Conservation (phyloP, 2,888 invertebrate species). For the Drosophila percnosoma region DNA sequence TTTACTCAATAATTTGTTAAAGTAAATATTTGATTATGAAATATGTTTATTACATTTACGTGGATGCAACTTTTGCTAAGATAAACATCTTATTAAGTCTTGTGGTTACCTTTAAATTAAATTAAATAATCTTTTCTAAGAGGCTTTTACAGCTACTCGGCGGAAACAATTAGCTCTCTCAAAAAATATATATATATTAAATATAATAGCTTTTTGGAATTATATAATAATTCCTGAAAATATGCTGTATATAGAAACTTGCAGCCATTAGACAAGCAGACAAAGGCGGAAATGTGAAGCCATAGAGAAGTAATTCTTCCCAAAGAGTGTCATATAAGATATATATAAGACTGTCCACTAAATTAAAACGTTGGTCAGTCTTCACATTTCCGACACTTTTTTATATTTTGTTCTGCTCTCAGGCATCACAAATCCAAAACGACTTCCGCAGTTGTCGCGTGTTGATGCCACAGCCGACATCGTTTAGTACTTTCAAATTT, state of each 20-base stretch:
- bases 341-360: neutral
- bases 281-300: neutral
- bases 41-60: neutral
- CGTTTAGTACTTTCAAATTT: constrained; percentile 48
- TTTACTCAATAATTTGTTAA: neutral
- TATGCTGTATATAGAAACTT: neutral
- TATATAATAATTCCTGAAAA: neutral
- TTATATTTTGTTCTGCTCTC: constrained; percentile 34
- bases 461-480: constrained; percentile 29
- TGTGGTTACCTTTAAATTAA: neutral
- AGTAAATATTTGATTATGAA: neutral
- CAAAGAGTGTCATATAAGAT: neutral
- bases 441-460: constrained; percentile 64
- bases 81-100: neutral
- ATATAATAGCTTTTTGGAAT: neutral
- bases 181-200: neutral
- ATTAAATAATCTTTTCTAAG: neutral
- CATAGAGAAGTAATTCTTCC: neutral
- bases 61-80: neutral
- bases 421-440: constrained; percentile 41
- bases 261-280: neutral
- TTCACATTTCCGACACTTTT: constrained; percentile 5
- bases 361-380: neutral
- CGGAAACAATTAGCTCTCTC: neutral
- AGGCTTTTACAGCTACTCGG: neutral